Base-by-base conservation (phyloP, 2,113 vertebrate genomes). In the Xenus cinereus region DNA sequence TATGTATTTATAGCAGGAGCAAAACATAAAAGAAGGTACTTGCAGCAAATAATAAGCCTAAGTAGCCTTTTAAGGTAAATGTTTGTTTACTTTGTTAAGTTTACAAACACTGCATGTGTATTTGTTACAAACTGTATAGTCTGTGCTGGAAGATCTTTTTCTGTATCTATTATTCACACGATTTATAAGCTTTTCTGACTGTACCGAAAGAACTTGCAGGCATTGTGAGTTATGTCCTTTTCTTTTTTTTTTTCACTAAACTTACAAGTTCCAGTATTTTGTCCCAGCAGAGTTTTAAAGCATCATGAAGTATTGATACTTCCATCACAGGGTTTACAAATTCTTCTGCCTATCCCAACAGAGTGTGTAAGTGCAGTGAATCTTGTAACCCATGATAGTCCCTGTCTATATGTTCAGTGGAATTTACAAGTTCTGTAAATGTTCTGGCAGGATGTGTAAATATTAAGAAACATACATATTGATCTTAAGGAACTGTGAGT, bases 221-320 rank as follows among this genome's bases (percentile, higher is more conserved):
- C 41, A 28, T 50, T 86, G 16, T 85, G 62, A 93, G n/a, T 90
- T 90, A 69, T 32, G 64, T 37, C 4, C 2, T 18, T 41, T 14
- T 82, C 4, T 45, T 62, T 59, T 81, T 54, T 13, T 30, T 20
- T 32, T 56, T 32, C 46, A 72, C 18, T 72, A 72, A 84, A 77
- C 18, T 72, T 91, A 46, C 3, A 78, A 91, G 51, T 75, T 81
- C 27, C 71, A 87, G 60, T 14, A 50, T 76, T 76, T 54, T 92
- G 30, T 71, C 64, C 48, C 87, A 56, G 60, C 23, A 79, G 82
- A 78, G 45, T 74, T 96, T 90, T 97, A 96, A 95, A 93, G 50
- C 62, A 84, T 84, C 26, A 7, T 84, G 82, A 96, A 87, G 53
- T 96, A 89, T 84, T 51, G 89, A 63, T 92, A 28, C 48, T 90